Evolutionary conservation across 2,113 vertebrate species (phyloP).

Genomic region (Acinonyx jubatus): DNA sequence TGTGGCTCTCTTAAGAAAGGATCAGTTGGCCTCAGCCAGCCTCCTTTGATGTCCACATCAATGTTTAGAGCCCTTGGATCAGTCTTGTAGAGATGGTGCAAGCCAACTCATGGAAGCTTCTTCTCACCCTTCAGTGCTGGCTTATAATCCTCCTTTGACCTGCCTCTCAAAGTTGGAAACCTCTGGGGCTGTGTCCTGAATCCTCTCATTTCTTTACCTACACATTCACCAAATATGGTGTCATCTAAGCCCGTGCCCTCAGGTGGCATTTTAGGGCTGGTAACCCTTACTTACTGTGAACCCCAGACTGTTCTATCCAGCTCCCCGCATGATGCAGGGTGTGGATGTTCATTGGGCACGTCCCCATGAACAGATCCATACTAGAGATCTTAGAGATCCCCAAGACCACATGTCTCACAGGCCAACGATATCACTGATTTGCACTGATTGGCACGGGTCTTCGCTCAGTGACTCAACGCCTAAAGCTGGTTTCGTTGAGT

Average conservation of each 20-base stretch:
- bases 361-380: background rate
- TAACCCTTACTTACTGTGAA: too few relatives aligned
- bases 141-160: background rate
- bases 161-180: background rate
- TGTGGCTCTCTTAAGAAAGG: accelerated
- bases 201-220: too few relatives aligned
- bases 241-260: background rate
- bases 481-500: background rate
- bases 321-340: accelerated
- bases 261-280: too few relatives aligned
- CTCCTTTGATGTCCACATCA: background rate
- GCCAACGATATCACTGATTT: background rate
- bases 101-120: too few relatives aligned
- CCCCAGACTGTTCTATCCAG: too few relatives aligned
- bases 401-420: accelerated
- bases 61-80: too few relatives aligned
- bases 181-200: background rate
- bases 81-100: too few relatives aligned
- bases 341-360: background rate
- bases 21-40: background rate
- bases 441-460: background rate
- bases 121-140: background rate
- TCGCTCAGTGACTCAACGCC: accelerated
- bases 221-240: accelerated
- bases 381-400: background rate